Evolutionary conservation across 2,797 vertebrate genomes (phyloP).

Genomic region (Spondyliosoma cantharus): DNA sequence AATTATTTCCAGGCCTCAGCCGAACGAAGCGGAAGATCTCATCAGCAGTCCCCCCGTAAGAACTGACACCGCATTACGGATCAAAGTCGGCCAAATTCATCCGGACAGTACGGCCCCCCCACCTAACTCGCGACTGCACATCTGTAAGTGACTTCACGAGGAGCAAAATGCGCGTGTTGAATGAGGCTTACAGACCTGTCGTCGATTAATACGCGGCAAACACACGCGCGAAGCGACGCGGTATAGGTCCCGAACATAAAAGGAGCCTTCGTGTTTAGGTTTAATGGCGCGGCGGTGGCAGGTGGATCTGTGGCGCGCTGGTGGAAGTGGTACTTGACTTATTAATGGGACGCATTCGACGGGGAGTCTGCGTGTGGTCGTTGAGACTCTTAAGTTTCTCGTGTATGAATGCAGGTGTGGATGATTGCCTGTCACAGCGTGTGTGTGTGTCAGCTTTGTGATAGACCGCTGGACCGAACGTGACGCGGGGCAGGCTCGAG

Average conservation of each 20-base stretch:
- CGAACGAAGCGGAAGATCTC: slow-evolving; percentile 70
- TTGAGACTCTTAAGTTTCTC: no score
- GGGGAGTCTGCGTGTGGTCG: not conserved
- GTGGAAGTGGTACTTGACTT: slow-evolving; percentile 20
- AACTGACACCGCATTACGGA: slow-evolving; percentile 58
- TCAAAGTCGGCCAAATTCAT: slow-evolving; percentile 50
- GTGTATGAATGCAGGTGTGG: not conserved
- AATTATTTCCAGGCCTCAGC: slow-evolving; percentile 45
- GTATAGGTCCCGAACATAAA: slow-evolving; percentile 25
- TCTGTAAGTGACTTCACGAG: slow-evolving; percentile 27
- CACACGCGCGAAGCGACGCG: not conserved
- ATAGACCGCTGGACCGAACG: not conserved
- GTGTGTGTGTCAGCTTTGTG: not conserved
- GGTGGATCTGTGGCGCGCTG: not conserved
- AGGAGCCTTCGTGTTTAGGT: slow-evolving; percentile 35
- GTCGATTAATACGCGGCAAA: slow-evolving; percentile 28
- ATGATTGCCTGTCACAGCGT: not conserved
- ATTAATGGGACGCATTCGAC: slow-evolving; percentile 20
- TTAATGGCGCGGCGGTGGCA: slow-evolving; percentile 28
- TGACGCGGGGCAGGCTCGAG: no score
- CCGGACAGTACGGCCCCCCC: slow-evolving; percentile 14
- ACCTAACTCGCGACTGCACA: slow-evolving; percentile 17
- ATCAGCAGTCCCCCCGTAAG: slow-evolving; percentile 50
- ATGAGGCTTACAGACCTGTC: slow-evolving; percentile 1
- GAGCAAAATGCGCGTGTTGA: not conserved